These are phyloP conservation scores for Nycticryphes semicollaris DNA, from an alignment of 2,113 vertebrate species.

Conservation along the genomic window DNA sequence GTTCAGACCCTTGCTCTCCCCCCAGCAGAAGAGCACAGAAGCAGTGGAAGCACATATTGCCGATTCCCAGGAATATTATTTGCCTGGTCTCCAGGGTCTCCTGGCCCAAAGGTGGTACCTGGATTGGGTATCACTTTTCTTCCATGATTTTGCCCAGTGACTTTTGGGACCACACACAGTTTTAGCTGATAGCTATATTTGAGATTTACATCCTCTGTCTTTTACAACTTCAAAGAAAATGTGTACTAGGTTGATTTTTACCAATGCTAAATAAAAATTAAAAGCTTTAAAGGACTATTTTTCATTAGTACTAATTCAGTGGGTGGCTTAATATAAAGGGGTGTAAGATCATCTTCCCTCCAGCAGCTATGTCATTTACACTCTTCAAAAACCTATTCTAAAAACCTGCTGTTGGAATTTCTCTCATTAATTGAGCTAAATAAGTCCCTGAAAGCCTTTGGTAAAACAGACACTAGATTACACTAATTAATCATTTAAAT, in stretches of 20 bases:
- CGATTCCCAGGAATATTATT: background rate
- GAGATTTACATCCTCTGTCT: background rate
- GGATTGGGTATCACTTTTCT: background rate
- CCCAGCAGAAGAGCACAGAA: background rate
- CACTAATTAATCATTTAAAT: constrained; percentile 75
- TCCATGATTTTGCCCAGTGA: background rate
- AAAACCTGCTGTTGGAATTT: constrained; percentile 49
- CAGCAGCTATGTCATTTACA: constrained; percentile 49
- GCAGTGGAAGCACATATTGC: background rate
- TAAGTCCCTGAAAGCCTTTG: constrained; percentile 64
- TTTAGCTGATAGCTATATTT: background rate
- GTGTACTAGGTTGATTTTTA: background rate
- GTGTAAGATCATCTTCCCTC: constrained; percentile 48
- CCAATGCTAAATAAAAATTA: background rate
- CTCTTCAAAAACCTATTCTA: constrained; percentile 46
- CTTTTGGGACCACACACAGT: background rate
- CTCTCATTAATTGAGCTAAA: constrained; percentile 63
- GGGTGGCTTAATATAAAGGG: constrained; percentile 6
- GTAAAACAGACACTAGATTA: constrained; percentile 70
- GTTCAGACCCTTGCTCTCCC: background rate
- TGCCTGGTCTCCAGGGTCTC: background rate
- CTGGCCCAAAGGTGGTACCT: background rate
- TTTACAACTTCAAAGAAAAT: background rate
- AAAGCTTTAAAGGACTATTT: background rate
- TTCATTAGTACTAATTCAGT: constrained; percentile 1